Evolutionary conservation across 2,888 invertebrate species (phyloP).

Genomic region (Itoplectis maculator): DNA sequence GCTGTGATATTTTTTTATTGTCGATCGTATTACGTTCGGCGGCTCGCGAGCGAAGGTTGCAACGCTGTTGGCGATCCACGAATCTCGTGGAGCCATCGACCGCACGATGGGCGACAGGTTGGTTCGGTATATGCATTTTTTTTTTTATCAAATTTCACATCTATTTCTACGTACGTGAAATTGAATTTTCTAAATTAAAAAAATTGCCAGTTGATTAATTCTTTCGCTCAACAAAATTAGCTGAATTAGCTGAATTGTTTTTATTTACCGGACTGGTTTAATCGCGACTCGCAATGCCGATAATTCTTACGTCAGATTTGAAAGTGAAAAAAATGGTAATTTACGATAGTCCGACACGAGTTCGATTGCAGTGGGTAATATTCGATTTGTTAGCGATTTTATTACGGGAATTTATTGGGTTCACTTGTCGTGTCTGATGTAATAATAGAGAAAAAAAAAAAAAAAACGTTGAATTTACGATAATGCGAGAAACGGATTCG

Average conservation of each 20-base stretch:
- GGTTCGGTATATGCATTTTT: conserved; percentile 7
- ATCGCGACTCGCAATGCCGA: too few species aligned
- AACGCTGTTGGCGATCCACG: conserved; percentile 31
- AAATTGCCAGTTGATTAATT: too few species aligned
- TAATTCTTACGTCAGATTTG: neutral
- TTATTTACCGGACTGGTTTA: too few species aligned
- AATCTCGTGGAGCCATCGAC: conserved; percentile 43
- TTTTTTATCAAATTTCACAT: neutral
- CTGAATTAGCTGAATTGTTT: too few species aligned
- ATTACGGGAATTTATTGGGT: too few species aligned
- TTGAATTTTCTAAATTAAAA: neutral
- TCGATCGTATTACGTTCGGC: conserved; percentile 22
- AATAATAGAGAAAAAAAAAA: too few species aligned
- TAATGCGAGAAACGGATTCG: neutral
- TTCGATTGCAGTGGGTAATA: too few species aligned
- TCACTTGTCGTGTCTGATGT: too few species aligned
- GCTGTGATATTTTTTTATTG: conserved; percentile 40
- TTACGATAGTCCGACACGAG: neutral
- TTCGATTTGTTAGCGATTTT: too few species aligned
- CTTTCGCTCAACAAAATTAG: neutral
- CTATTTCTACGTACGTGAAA: neutral
- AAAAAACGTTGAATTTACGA: neutral
- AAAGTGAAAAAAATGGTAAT: neutral
- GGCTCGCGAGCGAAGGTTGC: conserved; percentile 1
- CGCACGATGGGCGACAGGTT: conserved; percentile 52